Percentiles rank a stretch among this genome's conserved stretches.
phyloP scores from a whole-genome alignment of 2,888 invertebrate species.

The Ichneumoninae sp. region DNA sequence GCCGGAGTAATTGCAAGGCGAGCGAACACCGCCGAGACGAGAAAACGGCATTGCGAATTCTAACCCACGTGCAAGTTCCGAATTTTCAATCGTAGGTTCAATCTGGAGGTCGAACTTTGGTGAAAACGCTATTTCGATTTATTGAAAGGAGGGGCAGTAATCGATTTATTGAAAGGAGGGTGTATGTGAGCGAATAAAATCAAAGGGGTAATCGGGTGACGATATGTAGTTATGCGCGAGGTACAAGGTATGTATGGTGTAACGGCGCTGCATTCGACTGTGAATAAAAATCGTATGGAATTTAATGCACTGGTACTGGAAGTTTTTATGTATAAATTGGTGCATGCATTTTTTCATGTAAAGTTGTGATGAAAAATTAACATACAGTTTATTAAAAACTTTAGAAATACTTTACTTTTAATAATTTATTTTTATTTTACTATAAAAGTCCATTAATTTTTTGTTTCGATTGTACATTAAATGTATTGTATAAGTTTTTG shows the following conservation, averaged over 20 bases:
- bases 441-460: too few species aligned
- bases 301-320: too few species aligned
- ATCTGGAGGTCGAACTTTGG: background rate
- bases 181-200: background rate
- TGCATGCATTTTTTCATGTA: too few species aligned
- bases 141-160: background rate
- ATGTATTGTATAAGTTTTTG: too few species aligned
- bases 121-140: background rate
- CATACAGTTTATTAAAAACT: too few species aligned
- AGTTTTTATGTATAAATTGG: too few species aligned
- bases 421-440: too few species aligned
- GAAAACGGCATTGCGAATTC: conserved; percentile 39
- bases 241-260: background rate
- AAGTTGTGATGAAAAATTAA: too few species aligned
- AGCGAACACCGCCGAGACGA: conserved; percentile 44
- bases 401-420: too few species aligned
- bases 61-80: conserved; percentile 18
- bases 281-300: too few species aligned
- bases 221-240: background rate
- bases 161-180: background rate
- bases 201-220: background rate
- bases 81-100: background rate
- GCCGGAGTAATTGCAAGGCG: conserved; percentile 61
- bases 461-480: too few species aligned
- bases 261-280: too few species aligned